Evolutionary conservation across 1,140 invertebrate species (phyloP), one percentile per base, ranked within the genome.

Genomic region (Bombus superbus): DNA sequence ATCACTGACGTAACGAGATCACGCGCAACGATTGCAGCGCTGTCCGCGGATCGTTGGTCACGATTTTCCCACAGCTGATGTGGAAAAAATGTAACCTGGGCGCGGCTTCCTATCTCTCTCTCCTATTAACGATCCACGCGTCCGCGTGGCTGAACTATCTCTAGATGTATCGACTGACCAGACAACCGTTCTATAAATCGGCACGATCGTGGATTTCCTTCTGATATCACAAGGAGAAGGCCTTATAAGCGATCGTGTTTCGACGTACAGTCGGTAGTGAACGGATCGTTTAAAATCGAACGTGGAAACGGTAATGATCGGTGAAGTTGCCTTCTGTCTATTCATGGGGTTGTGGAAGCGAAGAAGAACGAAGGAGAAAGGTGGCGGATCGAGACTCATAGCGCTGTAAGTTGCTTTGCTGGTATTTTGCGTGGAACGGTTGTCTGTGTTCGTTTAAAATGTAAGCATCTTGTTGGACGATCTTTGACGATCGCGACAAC

Each of bases 1-100:
- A 59, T 69, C 47, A 1, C 64, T 42, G 62, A 83, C 44, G 57
- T 77, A 77, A 77, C 74, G 38, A 77, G 47, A 47, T 42, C 73
- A 64, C 74, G 64, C 35, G 40, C 18, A 81, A 25, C 35, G 35
- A 62, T 72, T 32, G 5, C 68, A n/a, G 18, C 32, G 15, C 42
- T 28, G 72, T 47, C 57, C 59, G 40, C 42, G 42, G 71, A 82
- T 62, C 72, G 38, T 10, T 83, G 59, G 74, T 73, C 74, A 28
- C 74, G 15, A 15, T n/a, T 83, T 83, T 83, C 82, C 82, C 82
- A 83, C 82, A 78, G 38, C 35, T 68, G 74, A 78, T 35, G 64
- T 44, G 64, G 69, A 76, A 76, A 76, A 83, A 68, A 82, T 35
- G 35, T 57, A 83, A 78, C 69, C 62, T 68, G 44, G 81, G 81